A percentile compares a stretch with the other conserved stretches of the same genome.
Conservation (phyloP, 2,888 invertebrate genomes). For the Phytoseiulus persimilis region DNA sequence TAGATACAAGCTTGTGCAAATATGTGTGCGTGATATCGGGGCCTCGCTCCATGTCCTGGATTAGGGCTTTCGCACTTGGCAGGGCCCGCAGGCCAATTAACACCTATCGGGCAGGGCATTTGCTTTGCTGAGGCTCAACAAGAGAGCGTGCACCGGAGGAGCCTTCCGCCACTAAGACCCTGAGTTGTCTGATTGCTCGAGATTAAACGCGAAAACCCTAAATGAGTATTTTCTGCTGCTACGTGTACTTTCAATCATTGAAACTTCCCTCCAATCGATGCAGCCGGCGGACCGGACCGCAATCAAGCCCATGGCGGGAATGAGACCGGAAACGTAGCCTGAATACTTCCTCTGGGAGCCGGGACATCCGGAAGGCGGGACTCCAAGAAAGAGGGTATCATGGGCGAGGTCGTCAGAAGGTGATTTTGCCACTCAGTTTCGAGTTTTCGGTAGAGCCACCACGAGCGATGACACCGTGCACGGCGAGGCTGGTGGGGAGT, state of each 20-base stretch:
- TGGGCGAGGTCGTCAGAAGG: too few relatives aligned
- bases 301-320: too few relatives aligned
- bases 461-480: too few relatives aligned
- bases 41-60: not conserved
- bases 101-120: slow-evolving; percentile 20
- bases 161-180: not conserved
- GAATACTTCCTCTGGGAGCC: too few relatives aligned
- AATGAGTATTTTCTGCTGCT: not conserved
- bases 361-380: too few relatives aligned
- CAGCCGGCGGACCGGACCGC: not conserved
- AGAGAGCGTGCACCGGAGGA: not conserved
- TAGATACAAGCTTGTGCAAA: not conserved
- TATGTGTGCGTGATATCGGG: slow-evolving; percentile 5
- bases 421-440: too few relatives aligned
- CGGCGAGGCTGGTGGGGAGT: too few relatives aligned
- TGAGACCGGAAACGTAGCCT: too few relatives aligned
- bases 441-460: too few relatives aligned
- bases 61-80: not conserved
- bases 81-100: slow-evolving; percentile 24
- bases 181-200: not conserved
- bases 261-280: not conserved
- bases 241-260: not conserved
- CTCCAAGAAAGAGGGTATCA: too few relatives aligned
- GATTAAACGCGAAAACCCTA: not conserved
- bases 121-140: not conserved